Evolutionary conservation across 1,140 invertebrate genomes (phyloP).

Genomic region (Aphelenchoides avenae): DNA sequence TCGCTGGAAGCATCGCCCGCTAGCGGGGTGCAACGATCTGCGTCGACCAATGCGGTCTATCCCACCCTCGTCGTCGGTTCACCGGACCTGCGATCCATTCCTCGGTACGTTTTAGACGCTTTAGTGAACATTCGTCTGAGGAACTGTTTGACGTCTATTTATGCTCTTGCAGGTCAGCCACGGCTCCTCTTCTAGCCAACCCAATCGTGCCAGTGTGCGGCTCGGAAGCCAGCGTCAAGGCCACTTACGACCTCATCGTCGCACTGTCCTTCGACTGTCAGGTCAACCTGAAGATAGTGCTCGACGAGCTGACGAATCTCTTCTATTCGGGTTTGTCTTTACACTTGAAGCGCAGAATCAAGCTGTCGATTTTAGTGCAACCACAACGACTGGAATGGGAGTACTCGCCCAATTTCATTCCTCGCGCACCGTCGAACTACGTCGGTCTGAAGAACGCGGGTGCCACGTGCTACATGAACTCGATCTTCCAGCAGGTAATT

Average conservation of each 20-base stretch:
- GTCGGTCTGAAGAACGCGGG: slow-evolving; percentile 96
- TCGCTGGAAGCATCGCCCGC: no score
- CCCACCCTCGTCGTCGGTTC: no score
- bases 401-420: slow-evolving; percentile 88
- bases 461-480: slow-evolving; percentile 99
- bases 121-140: no score
- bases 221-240: background rate
- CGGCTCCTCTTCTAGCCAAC: background rate
- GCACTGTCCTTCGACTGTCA: background rate
- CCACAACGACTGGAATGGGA: slow-evolving; percentile 77
- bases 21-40: no score
- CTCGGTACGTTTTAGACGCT: no score
- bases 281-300: background rate
- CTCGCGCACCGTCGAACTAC: slow-evolving; percentile 79
- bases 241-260: background rate
- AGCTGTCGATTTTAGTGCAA: background rate
- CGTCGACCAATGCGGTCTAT: no score
- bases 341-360: no score
- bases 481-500: slow-evolving; percentile 79
- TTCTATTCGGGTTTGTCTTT: no score
- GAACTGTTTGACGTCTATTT: no score
- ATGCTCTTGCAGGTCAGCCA: no score
- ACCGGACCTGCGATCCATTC: no score
- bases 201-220: slow-evolving; percentile 1
- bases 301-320: background rate